A percentile compares a stretch with the other conserved stretches of the same genome.
Conservation (phyloP, 2,888 invertebrate genomes). For the Acholoe squamosa region DNA sequence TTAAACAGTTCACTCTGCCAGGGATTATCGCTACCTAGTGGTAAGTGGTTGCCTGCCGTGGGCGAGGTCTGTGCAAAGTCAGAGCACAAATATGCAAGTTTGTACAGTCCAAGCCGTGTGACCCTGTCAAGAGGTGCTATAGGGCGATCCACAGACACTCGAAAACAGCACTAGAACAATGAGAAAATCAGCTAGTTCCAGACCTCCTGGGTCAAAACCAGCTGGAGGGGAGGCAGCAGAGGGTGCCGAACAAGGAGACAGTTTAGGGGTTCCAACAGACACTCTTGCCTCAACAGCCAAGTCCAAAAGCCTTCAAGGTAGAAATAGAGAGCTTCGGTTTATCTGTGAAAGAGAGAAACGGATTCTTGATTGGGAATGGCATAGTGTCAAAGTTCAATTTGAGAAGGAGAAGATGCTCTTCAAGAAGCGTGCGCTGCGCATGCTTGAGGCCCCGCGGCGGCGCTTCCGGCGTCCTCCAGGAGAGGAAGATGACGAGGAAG, state of each 20-base stretch:
- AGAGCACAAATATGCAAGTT: not conserved
- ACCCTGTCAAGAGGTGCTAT: not conserved
- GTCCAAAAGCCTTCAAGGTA: constrained; percentile 13
- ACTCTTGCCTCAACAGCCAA: constrained; percentile 22
- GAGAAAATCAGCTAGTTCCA: not conserved
- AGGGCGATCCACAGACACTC: not conserved
- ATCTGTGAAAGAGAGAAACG: constrained; percentile 29
- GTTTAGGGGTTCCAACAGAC: constrained; percentile 33
- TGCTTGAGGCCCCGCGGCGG: constrained; percentile 14
- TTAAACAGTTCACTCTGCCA: not conserved
- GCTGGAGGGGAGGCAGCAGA: not conserved
- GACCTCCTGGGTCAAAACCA: not conserved
- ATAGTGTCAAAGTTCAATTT: constrained; percentile 36
- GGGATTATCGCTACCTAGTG: not conserved
- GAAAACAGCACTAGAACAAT: not conserved
- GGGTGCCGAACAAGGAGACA: not conserved
- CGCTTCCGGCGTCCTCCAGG: not conserved
- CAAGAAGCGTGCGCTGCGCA: constrained; percentile 29
- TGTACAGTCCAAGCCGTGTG: not conserved
- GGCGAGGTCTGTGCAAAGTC: not conserved
- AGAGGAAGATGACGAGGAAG: constrained; percentile 15
- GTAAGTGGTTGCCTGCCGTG: not conserved
- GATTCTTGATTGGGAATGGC: constrained; percentile 41
- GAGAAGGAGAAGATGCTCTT: constrained; percentile 54
- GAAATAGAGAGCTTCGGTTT: constrained; percentile 34